Evolutionary conservation across 1,140 invertebrate genomes (phyloP).

Genomic region (Diorhabda sublineata): DNA sequence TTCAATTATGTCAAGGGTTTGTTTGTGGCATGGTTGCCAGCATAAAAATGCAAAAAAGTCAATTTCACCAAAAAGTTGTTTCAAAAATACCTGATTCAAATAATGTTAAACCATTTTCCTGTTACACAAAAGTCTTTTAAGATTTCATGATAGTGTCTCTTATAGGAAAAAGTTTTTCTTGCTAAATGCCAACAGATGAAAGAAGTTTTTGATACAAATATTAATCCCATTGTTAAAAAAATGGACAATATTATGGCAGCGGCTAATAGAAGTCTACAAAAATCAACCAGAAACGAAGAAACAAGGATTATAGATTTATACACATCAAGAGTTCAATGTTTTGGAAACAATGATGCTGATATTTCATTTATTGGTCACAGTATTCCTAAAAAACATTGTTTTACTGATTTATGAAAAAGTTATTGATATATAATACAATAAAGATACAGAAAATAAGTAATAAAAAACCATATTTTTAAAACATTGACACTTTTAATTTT

Average conservation of each 20-base stretch:
- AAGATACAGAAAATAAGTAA: too few species aligned
- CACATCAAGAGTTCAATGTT: neutral
- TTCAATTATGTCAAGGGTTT: too few species aligned
- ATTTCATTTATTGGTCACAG: too few species aligned
- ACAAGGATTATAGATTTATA: neutral
- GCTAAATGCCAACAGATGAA: slow-evolving; percentile 15
- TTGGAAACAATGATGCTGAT: too few species aligned
- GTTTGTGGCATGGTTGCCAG: too few species aligned
- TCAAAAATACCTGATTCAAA: too few species aligned
- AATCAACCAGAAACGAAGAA: neutral
- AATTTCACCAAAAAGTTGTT: too few species aligned
- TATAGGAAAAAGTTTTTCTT: slow-evolving; percentile 17
- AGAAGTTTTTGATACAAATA: slow-evolving; percentile 1
- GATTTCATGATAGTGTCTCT: neutral
- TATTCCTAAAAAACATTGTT: too few species aligned
- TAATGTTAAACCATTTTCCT: too few species aligned
- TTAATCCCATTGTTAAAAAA: neutral
- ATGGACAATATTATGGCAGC: neutral
- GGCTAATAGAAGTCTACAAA: neutral
- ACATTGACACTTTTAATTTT: too few species aligned
- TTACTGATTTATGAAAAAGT: slow-evolving; percentile 6
- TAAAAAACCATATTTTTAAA: too few species aligned
- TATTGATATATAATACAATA: neutral
- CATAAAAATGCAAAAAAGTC: too few species aligned
- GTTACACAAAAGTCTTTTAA: neutral